Evolutionary conservation across 2,797 vertebrate genomes (phyloP).

Genomic region (Salarias fasciatus): DNA sequence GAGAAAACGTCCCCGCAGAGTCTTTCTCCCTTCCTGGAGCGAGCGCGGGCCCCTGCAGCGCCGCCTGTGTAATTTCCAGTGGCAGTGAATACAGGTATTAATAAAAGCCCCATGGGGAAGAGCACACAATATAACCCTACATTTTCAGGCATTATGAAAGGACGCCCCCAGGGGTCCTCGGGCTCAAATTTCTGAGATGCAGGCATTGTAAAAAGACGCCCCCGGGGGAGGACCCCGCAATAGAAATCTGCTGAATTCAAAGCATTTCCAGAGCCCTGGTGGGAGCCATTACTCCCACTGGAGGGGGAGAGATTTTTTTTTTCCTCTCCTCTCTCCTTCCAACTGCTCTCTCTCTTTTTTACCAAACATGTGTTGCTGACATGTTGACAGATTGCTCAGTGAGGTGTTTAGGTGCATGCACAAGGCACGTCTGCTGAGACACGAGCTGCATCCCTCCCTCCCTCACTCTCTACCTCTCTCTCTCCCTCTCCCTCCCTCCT

Average conservation of each 20-base stretch:
- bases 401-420: conserved; percentile 94
- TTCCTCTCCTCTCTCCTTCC: conserved; percentile 66
- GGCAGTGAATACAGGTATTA: conserved; percentile 93
- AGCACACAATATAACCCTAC: conserved; percentile 93
- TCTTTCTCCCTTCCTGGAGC: conserved; percentile 89
- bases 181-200: conserved; percentile 92
- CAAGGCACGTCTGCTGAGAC: conserved; percentile 97
- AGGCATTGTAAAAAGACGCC: conserved; percentile 88
- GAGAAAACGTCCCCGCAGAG: conserved; percentile 95
- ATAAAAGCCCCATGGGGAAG: conserved; percentile 92
- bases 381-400: conserved; percentile 99
- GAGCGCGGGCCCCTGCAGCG: conserved; percentile 85
- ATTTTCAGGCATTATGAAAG: conserved; percentile 95
- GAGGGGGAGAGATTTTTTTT: conserved; percentile 70
- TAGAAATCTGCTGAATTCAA: conserved; percentile 94
- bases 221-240: conserved; percentile 88
- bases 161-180: conserved; percentile 89
- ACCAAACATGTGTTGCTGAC: conserved; percentile 99
- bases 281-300: conserved; percentile 89
- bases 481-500: conserved; percentile 36
- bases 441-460: conserved; percentile 75
- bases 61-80: conserved; percentile 91
- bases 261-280: conserved; percentile 91
- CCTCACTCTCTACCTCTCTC: conserved; percentile 6
- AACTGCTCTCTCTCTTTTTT: conserved; percentile 47